Conservation (phyloP, 2,888 invertebrate species). For the Seira musarum region DNA sequence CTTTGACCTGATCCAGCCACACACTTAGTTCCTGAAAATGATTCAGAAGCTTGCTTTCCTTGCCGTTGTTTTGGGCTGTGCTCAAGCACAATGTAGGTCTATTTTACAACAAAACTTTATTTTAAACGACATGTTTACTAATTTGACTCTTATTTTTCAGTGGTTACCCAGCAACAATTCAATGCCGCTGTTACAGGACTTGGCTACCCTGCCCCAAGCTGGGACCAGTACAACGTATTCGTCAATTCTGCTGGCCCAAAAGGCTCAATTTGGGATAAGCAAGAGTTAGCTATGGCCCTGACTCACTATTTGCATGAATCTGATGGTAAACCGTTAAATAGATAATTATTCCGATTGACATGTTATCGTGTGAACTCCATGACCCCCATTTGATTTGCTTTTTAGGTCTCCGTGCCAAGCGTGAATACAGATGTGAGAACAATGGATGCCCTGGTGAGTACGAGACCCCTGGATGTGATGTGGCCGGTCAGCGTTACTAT, state of each 20-base stretch:
- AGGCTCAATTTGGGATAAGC: constrained; percentile 53
- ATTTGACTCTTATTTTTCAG: not conserved
- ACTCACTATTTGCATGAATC: constrained; percentile 64
- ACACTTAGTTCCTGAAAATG: constrained; percentile 17
- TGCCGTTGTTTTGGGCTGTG: constrained; percentile 27
- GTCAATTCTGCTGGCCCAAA: constrained; percentile 28
- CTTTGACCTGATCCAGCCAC: too few species aligned
- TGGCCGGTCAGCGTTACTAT: constrained; percentile 52
- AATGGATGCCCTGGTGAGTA: constrained; percentile 57
- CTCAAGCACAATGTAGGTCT: constrained; percentile 31
- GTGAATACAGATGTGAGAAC: constrained; percentile 58
- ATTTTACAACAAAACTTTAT: too few species aligned
- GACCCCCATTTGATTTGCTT: too few species aligned
- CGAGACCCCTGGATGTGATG: constrained; percentile 50
- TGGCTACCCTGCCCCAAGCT: constrained; percentile 61
- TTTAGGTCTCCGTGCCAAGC: constrained; percentile 49
- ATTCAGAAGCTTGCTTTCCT: constrained; percentile 24
- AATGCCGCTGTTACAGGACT: constrained; percentile 50
- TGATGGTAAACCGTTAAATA: constrained; percentile 61
- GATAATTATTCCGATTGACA: too few species aligned
- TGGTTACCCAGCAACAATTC: constrained; percentile 58
- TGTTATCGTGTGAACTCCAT: too few species aligned
- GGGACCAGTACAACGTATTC: constrained; percentile 57
- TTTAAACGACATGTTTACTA: too few species aligned
- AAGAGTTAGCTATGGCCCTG: constrained; percentile 65